Evolutionary conservation across 2,113 vertebrate species (phyloP).

Genomic region (Ageneiosus marmoratus): DNA sequence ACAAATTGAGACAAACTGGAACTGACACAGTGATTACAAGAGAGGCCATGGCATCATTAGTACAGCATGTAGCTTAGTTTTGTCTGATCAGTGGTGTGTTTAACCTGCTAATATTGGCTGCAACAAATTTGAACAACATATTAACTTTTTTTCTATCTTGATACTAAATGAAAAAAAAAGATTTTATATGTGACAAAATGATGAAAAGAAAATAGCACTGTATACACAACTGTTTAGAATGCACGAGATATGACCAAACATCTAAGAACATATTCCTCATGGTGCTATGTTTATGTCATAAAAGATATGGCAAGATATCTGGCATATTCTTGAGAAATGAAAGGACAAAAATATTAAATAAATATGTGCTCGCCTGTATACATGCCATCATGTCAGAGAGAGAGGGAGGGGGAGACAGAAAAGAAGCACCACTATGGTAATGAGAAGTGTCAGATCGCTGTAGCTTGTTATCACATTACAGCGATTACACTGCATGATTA

Average conservation of each 20-base stretch:
- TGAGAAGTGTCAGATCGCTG: slow-evolving; percentile 55
- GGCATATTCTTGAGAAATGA: background rate
- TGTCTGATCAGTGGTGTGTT: background rate
- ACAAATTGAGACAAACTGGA: background rate
- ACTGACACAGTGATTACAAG: background rate
- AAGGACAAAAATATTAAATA: background rate
- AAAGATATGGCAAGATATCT: background rate
- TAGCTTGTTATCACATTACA: slow-evolving; percentile 56
- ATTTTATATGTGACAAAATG: background rate
- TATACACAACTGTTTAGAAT: background rate
- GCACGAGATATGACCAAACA: background rate
- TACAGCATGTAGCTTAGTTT: background rate
- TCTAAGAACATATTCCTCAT: background rate
- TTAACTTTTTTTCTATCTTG: background rate
- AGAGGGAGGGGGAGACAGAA: background rate
- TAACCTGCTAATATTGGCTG: background rate
- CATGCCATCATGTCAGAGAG: background rate
- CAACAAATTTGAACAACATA: background rate
- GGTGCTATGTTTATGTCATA: background rate
- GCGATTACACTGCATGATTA: slow-evolving; percentile 57
- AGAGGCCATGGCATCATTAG: background rate
- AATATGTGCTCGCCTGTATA: background rate
- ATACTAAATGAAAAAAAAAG: background rate
- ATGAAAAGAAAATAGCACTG: background rate
- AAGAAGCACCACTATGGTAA: slow-evolving; percentile 39